Evolutionary conservation across 2,888 invertebrate genomes (phyloP), one percentile per base, ranked within the genome.

Genomic region (Drosophila longiperda): DNA sequence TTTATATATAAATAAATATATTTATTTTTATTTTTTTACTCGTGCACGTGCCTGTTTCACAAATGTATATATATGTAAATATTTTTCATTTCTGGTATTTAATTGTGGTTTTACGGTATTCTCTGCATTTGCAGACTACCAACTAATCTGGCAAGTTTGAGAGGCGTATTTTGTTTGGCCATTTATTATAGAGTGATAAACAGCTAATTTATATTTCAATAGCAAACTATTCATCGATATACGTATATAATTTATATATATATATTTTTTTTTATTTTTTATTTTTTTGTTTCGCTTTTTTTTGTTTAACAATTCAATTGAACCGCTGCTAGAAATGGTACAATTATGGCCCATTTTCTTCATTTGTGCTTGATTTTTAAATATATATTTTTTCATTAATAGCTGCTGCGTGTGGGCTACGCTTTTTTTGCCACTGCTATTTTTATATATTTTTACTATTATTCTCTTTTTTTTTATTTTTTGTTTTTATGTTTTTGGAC

Each of bases 301-400:
- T n/a, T n/a, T n/a, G n/a, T 58, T 57, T 52, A 57, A 50, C 32
- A 52, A 72, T 66, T 66, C 20, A 65, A 70, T 52, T 61, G 57
- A 64, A 45, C 45, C 58, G 36, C 42, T 42, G 20, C 80, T 81
- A 64, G 75, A 77, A 53, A 73, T 66, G 75, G 82, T 20, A 42
- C 48, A 66, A 59, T 80, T 75, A 82, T 82, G 67, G 83, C 40
- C 80, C 54, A 65, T 77, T 82, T 79, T 79, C 70, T 58, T 59
- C 76, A 69, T 78, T 78, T 70, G 38, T 64, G 63, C 55, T 36
- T 73, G 71, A 55, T 65, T 61, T 42, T 69, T 38, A 34, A 53
- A 50, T 55, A 33, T 45, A n/a, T n/a, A n/a, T 36, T 20, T 45
- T 61, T 61, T 50, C 2, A 50, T 48, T 80, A 66, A 72, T 75